Evolutionary conservation across 2,888 invertebrate species (phyloP).

Genomic region (Leuctra nigra): DNA sequence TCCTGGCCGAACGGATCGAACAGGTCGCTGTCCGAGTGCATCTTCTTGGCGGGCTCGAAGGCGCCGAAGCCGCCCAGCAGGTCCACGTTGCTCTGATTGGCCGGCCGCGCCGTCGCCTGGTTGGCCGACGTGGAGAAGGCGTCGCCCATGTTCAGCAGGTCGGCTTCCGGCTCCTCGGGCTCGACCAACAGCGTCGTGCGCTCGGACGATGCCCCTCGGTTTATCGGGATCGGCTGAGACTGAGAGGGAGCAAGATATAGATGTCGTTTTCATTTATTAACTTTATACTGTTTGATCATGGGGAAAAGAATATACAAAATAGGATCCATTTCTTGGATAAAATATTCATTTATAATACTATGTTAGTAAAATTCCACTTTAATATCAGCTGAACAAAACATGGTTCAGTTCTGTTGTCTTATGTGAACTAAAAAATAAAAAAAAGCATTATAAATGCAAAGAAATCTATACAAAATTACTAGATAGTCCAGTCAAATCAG

Average conservation of each 20-base stretch:
- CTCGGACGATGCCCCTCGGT: slow-evolving; percentile 29
- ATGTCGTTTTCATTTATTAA: neutral
- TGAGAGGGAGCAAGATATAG: slow-evolving; percentile 23
- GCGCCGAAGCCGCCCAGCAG: slow-evolving; percentile 46
- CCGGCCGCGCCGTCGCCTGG: slow-evolving; percentile 27
- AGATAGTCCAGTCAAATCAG: too few species aligned
- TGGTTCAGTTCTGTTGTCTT: too few species aligned
- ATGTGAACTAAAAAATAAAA: too few species aligned
- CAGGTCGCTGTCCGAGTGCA: slow-evolving; percentile 9
- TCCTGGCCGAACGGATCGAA: slow-evolving; percentile 14
- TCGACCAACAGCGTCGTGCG: slow-evolving; percentile 20
- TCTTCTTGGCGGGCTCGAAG: slow-evolving; percentile 3
- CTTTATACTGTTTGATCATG: too few species aligned
- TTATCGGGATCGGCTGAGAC: slow-evolving; percentile 38
- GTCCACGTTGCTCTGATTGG: slow-evolving; percentile 50
- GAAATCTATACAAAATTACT: too few species aligned
- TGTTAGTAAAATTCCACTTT: too few species aligned
- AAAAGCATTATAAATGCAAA: too few species aligned
- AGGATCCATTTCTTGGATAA: too few species aligned
- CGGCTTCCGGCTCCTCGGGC: slow-evolving; percentile 41
- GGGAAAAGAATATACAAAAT: too few species aligned
- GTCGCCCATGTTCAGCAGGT: slow-evolving; percentile 38
- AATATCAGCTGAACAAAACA: too few species aligned
- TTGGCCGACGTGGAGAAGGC: neutral
- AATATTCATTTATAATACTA: too few species aligned